Evolutionary conservation across 2,797 vertebrate genomes (phyloP).

Genomic region (Danio kyathit): DNA sequence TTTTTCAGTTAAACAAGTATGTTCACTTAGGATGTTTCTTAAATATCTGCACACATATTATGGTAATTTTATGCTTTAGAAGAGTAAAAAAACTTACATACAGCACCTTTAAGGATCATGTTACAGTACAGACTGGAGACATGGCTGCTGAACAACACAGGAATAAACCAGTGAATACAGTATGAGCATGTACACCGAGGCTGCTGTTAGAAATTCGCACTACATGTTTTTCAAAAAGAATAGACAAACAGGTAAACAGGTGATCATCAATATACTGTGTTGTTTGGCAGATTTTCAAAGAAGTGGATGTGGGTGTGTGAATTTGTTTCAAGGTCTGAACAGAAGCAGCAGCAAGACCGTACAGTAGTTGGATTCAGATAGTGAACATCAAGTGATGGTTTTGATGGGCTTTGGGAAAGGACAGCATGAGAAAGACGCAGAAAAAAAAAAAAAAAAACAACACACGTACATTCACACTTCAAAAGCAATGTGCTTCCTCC

Average conservation of each 20-base stretch:
- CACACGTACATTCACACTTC: conserved; percentile 26
- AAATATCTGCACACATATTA: too few relatives aligned
- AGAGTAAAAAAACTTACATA: too few relatives aligned
- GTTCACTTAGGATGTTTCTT: too few relatives aligned
- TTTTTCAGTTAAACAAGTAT: too few relatives aligned
- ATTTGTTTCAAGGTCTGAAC: neutral
- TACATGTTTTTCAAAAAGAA: conserved; percentile 20
- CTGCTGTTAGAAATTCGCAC: neutral
- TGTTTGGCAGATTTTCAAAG: conserved; percentile 8
- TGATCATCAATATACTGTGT: neutral
- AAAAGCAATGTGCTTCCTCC: conserved; percentile 28
- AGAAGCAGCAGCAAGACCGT: neutral
- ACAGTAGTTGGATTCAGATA: neutral
- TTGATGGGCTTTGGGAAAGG: conserved; percentile 32
- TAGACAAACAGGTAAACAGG: conserved; percentile 3
- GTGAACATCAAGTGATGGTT: conserved; percentile 35
- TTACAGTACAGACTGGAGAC: too few relatives aligned
- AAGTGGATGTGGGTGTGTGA: neutral
- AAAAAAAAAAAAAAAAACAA: neutral
- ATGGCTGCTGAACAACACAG: too few relatives aligned
- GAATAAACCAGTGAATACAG: too few relatives aligned
- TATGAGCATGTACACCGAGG: too few relatives aligned
- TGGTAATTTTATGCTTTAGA: too few relatives aligned
- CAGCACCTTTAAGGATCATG: too few relatives aligned
- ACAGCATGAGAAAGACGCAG: conserved; percentile 16